phyloP scores from a whole-genome alignment of 2,888 invertebrate genomes.

The Trichopria drosophilae region DNA sequence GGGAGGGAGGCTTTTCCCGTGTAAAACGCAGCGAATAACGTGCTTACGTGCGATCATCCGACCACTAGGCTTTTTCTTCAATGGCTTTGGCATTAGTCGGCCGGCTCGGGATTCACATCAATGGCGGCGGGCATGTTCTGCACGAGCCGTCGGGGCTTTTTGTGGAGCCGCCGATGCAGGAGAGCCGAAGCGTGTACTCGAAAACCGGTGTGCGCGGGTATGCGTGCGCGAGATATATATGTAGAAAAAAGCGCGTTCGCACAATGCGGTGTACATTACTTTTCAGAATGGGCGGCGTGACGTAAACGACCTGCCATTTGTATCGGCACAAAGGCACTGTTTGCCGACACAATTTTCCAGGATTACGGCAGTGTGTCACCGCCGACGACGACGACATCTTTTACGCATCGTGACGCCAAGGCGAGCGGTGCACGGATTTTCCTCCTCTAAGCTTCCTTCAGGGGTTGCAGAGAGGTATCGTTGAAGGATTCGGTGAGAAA shows the following conservation, averaged over 20 bases:
- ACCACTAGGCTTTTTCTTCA: conserved; percentile 43
- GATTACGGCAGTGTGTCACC: conserved; percentile 39
- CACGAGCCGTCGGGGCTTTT: too few species aligned
- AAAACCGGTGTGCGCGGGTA: conserved; percentile 17
- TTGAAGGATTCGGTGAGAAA: too few species aligned
- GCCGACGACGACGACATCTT: conserved; percentile 1
- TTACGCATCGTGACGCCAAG: too few species aligned
- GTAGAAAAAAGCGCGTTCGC: conserved; percentile 2
- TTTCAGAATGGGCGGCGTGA: conserved; percentile 57
- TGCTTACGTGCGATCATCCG: conserved; percentile 57
- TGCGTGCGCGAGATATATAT: conserved; percentile 20
- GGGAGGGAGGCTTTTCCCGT: conserved; percentile 31
- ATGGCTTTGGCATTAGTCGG: conserved; percentile 32
- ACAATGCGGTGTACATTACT: conserved; percentile 57
- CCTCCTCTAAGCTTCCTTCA: too few species aligned
- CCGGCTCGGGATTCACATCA: conserved; percentile 15
- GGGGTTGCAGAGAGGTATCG: too few species aligned
- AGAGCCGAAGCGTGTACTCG: background rate
- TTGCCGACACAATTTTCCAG: conserved; percentile 56
- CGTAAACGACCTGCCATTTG: conserved; percentile 52
- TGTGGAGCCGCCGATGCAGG: background rate
- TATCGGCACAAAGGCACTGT: conserved; percentile 50
- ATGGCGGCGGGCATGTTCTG: conserved; percentile 12
- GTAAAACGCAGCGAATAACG: conserved; percentile 56
- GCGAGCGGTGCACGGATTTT: too few species aligned